Evolutionary conservation across 2,888 invertebrate genomes (phyloP).

Genomic region (Fragum fragum): DNA sequence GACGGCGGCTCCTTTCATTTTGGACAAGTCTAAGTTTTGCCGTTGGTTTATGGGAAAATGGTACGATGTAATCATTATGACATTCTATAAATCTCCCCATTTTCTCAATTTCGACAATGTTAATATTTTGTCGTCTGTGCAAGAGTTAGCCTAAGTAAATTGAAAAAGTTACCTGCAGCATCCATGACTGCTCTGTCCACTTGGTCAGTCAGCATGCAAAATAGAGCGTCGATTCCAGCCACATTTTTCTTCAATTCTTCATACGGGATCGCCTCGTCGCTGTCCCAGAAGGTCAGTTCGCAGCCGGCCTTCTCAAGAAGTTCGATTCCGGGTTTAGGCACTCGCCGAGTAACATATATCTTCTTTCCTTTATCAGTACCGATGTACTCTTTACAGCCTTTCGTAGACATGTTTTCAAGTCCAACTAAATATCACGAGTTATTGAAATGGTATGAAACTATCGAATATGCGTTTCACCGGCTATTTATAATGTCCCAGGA

Average conservation of each 20-base stretch:
- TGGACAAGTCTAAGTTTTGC: no score
- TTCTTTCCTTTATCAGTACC: slow-evolving; percentile 35
- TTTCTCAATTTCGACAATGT: no score
- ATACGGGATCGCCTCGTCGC: slow-evolving; percentile 85
- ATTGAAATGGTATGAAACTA: neutral
- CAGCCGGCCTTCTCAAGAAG: slow-evolving; percentile 67
- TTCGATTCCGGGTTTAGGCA: slow-evolving; percentile 77
- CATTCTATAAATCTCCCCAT: no score
- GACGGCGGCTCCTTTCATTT: no score
- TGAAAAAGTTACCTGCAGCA: slow-evolving; percentile 88
- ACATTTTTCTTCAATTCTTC: slow-evolving; percentile 91
- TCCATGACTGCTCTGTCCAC: slow-evolving; percentile 93
- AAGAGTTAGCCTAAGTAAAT: no score
- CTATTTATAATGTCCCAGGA: neutral
- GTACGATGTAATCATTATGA: no score
- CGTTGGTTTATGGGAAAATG: no score
- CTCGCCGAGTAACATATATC: slow-evolving; percentile 80
- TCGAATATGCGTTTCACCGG: neutral
- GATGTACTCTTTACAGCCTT: neutral
- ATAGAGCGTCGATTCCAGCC: slow-evolving; percentile 91
- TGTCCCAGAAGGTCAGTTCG: slow-evolving; percentile 79
- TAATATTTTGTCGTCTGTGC: no score
- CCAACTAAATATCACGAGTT: neutral
- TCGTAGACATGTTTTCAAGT: neutral
- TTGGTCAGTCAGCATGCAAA: slow-evolving; percentile 93